Evolutionary conservation across 1,140 invertebrate species (phyloP), one percentile per base, ranked within the genome.

Genomic region (Zaprionus inermis): DNA sequence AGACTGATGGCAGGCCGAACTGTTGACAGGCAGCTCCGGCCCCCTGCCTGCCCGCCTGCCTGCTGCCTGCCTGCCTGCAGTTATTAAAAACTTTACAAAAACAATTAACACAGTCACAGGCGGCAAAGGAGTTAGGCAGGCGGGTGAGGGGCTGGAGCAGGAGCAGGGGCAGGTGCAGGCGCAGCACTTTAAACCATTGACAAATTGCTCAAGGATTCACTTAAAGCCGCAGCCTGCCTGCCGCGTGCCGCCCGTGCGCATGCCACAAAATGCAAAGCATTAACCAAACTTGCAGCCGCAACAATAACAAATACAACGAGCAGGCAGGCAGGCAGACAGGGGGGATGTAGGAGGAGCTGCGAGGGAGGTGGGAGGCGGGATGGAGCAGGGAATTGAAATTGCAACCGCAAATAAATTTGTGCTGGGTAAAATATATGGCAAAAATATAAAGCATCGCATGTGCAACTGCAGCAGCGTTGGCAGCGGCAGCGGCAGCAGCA

Each of bases 321-420:
- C 36, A 30, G 49, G 22, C 70, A 86, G 41, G 24, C 14, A 12
- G 7, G 57, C 36, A 30, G 49, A 5, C 20, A 36, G 32, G 44
- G 7, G 41, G 3, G 20, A 1, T 2, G 22, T 3, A 28, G 14
- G 11, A n/a, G 11, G 24, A 14, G 36, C 20, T 0, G 1, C 0
- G 12, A 6, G 12, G 11, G 54, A 6, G 32, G 30, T 14, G 4
- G 32, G 30, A 18, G 4, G 11, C 1, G 38, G 30, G 51, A n/a
- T 0, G 20, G 4, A 32, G 51, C 18, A 51, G 52, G 78, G 77
- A 89, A 88, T 84, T 89, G 84, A 78, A 88, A 88, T 89, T 84
- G 84, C 84, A 84, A 84, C 80, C 84, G 72, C 80, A 89, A 89
- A 89, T 90, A 90, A 89, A 88, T 88, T 89, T 89, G 80, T 89